Evolutionary conservation across 2,113 vertebrate genomes (phyloP), one percentile per base, ranked within the genome.

Genomic region (Apeltes quadracus): DNA sequence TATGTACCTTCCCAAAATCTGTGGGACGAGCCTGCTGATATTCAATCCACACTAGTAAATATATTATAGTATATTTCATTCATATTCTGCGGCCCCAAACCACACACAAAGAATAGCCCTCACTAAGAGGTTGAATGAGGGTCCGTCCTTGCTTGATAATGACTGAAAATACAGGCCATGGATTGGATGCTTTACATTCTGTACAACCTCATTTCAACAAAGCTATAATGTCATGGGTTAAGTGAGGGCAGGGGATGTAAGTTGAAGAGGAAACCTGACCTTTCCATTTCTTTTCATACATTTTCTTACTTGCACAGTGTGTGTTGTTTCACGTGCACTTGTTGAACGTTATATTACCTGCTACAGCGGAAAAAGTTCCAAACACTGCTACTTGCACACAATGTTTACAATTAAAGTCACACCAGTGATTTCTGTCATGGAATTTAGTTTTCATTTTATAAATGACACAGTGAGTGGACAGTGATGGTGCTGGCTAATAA

Each of bases 401-500:
- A 12, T 43, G 48, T 79, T 68, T 44, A 63, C 63, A 79, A 84
- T 90, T 84, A 89, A 86, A 87, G 76, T 57, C 73, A 63, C 59
- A 70, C 50, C 69, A 78, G 63, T 77, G 81, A 82, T 78, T 83
- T 86, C 81, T 65, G 76, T 75, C 66, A 67, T 66, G 70, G 83
- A 86, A 89, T 84, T 81, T 77, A 82, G 66, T 78, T 88, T 81
- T 65, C 56, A 56, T 81, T 87, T 65, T 76, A 85, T 75, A 76
- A 89, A 81, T 82, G 88, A 90, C 84, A 85, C 83, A 84, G 81
- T 82, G 85, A 91, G 72, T 86, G 87, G 78, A 90, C 88, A 85
- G 81, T 71, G 81, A 89, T 82, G 81, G 86, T 84, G 86, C 84
- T 84, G 89, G 88, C 78, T 87, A 89, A 91, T 88, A 89, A 87